Percentiles rank a stretch among this genome's conserved stretches.
Evolutionary conservation across 92 coral and sea anemone genomes (phyloP).

Genomic region (Blastomussa wellsi): DNA sequence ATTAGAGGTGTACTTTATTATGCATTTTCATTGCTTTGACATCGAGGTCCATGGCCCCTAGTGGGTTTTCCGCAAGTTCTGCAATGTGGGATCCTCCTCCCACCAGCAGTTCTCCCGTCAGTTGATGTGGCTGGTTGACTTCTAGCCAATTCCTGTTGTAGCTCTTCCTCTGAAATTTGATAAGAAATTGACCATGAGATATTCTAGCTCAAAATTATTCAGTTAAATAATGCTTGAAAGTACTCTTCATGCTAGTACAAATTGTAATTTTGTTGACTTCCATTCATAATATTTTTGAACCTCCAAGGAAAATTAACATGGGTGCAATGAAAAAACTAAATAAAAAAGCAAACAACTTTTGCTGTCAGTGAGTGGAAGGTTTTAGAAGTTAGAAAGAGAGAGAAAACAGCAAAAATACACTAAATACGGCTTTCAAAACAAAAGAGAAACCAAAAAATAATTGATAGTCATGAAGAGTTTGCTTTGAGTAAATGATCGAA

Average conservation of each 20-base stretch:
- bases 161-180: conserved; percentile 24
- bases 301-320: not conserved
- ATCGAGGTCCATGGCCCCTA: not conserved
- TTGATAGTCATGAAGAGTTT: too few species aligned
- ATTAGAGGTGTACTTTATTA: not conserved
- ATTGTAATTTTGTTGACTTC: too few species aligned
- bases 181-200: not conserved
- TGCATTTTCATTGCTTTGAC: not conserved
- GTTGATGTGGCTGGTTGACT: not conserved
- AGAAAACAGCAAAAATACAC: too few species aligned
- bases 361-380: too few species aligned
- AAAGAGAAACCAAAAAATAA: too few species aligned
- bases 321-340: not conserved
- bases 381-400: too few species aligned
- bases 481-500: too few species aligned
- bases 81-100: conserved; percentile 15
- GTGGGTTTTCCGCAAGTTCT: conserved; percentile 15
- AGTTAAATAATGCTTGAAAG: too few species aligned
- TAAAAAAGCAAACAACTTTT: not conserved
- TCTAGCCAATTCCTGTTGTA: not conserved
- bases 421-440: too few species aligned
- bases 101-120: conserved; percentile 8
- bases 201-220: too few species aligned
- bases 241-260: too few species aligned
- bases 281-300: too few species aligned